Conservation (phyloP, 2,113 vertebrate species). For the Mesitornis unicolor region DNA sequence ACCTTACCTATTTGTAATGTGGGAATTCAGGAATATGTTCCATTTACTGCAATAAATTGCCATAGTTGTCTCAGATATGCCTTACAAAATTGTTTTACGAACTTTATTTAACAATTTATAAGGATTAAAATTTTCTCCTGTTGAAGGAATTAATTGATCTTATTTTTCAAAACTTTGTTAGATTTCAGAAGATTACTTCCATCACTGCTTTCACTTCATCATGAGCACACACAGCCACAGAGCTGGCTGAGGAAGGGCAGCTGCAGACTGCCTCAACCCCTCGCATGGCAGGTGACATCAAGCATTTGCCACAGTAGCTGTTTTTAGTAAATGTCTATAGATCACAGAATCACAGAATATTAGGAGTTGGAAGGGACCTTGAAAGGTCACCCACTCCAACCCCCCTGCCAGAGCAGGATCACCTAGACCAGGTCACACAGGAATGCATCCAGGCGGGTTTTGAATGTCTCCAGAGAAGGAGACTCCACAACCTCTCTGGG, state of each 20-base stretch:
- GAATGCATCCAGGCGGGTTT: too few relatives aligned
- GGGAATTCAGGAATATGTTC: neutral
- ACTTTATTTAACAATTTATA: neutral
- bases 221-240: neutral
- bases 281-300: neutral
- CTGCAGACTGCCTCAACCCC: neutral
- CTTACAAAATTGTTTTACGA: neutral
- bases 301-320: neutral
- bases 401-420: too few relatives aligned
- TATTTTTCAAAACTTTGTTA: neutral
- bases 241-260: neutral
- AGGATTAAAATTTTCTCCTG: neutral
- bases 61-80: neutral
- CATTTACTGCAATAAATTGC: constrained; percentile 9
- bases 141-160: neutral
- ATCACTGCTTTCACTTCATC: neutral
- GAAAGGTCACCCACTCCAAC: too few relatives aligned
- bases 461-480: too few relatives aligned
- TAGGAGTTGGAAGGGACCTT: too few relatives aligned
- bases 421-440: too few relatives aligned
- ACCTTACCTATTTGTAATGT: neutral
- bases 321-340: too few relatives aligned
- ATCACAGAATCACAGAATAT: too few relatives aligned
- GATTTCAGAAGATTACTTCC: neutral
- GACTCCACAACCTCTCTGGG: too few relatives aligned